Evolutionary conservation across 2,797 vertebrate species (phyloP).

Genomic region (Caiman crocodilus): DNA sequence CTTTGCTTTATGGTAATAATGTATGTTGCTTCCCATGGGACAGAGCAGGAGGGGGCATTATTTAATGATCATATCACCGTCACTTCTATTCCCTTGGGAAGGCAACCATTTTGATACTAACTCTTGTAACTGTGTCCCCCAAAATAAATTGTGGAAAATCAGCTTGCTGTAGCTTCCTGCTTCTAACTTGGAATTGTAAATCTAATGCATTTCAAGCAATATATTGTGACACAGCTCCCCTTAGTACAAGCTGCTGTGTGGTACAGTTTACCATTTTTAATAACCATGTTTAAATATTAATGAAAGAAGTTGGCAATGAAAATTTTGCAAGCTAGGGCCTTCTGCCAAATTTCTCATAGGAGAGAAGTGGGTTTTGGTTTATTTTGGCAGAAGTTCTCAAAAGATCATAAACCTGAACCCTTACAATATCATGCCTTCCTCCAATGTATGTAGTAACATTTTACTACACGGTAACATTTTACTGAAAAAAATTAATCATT

Average conservation of each 20-base stretch:
- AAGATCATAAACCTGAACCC: neutral
- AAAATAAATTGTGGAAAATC: neutral
- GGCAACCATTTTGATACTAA: neutral
- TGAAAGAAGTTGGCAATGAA: neutral
- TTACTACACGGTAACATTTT: neutral
- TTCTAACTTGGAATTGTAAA: neutral
- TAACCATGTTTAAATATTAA: neutral
- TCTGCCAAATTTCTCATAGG: neutral
- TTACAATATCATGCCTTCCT: neutral
- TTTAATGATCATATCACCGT: neutral
- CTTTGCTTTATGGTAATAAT: neutral
- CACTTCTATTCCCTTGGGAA: neutral
- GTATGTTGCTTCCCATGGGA: neutral
- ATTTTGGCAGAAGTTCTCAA: rapidly evolving
- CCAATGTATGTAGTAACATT: neutral
- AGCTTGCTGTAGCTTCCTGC: neutral
- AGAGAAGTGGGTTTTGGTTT: neutral
- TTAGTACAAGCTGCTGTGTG: neutral
- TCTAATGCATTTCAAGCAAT: neutral
- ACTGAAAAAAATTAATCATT: neutral
- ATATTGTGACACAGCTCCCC: neutral
- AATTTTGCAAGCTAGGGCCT: neutral
- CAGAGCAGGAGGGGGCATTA: neutral
- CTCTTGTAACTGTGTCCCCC: neutral
- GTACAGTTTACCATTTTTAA: neutral